Conservation (phyloP, 2,113 vertebrate genomes). For the Noturus placidus region DNA sequence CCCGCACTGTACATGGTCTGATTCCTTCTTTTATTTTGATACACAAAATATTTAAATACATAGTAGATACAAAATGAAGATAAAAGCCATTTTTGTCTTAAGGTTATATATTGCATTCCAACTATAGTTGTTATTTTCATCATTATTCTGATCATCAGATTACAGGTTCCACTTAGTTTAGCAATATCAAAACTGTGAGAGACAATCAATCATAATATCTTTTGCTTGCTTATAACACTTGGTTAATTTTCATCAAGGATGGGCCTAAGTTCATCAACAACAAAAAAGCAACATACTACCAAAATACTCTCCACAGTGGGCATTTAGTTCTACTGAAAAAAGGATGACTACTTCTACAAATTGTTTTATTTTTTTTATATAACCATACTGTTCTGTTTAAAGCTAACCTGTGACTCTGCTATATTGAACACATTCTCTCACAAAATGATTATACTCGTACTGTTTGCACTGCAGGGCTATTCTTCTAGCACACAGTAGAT, state of each 20-base stretch:
- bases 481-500: background rate
- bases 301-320: background rate
- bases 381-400: slow-evolving; percentile 5
- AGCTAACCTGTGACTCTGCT: background rate
- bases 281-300: background rate
- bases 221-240: background rate
- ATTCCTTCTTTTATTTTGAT: background rate
- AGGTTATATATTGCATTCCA: background rate
- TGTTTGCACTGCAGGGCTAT: background rate
- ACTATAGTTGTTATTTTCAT: background rate
- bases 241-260: background rate
- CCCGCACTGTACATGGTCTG: too few species aligned
- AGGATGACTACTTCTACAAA: background rate
- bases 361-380: background rate
- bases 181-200: background rate
- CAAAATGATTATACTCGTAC: background rate
- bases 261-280: background rate
- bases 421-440: slow-evolving; percentile 5
- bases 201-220: background rate
- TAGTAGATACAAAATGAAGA: background rate
- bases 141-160: background rate
- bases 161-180: background rate
- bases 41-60: background rate
- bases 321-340: background rate
- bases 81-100: background rate